Evolutionary conservation across 2,888 invertebrate species (phyloP), one percentile per base, ranked within the genome.

Genomic region (Pherbina coryleti): DNA sequence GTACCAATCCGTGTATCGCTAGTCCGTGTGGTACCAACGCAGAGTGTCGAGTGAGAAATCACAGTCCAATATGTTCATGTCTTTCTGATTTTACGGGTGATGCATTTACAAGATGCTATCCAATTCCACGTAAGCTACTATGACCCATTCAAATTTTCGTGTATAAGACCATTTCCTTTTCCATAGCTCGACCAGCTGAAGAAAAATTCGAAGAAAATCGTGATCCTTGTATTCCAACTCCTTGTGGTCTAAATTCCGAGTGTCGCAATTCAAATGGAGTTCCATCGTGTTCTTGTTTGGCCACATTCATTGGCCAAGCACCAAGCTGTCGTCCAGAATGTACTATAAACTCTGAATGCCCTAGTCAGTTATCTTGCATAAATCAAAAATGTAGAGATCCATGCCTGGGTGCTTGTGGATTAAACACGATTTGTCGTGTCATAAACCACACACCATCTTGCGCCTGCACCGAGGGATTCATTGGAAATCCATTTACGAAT

Each of bases 51-150:
- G 94, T 95, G 2, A 92, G 94, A 78, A 94, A 95, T 86, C 96
- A 96, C 86, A 94, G 93, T 84, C 95, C 96, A 1, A 92, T 95
- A 80, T 96, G 96, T 88, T 92, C 92, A 75, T 96, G 96, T 85
- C 91, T 91, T 71, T 88, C 89, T 82, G 93, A 93, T 60, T 94
- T 92, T 84, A 93, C 93, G 82, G 95, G 95, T 82, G 95, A 95
- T 90, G 94, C 95, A 66, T 95, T 95, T 85, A 92, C 92, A 3
- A 90, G 91, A 85, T 94, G 94, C 82, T 91, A 90, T 82, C 88
- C 91, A 49, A 90, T 91, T 79, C 90, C 90, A 83, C 88, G 90
- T 89, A 89, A 89, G 89, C 80, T 73, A 19, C 0, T 66, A 4
- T 11, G 17, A 25, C 28, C 17, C 28, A 1, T 31, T 14, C 34